These are phyloP conservation scores for Trinectes maculatus DNA, from an alignment of 2,113 vertebrate species.

Conservation along the genomic window DNA sequence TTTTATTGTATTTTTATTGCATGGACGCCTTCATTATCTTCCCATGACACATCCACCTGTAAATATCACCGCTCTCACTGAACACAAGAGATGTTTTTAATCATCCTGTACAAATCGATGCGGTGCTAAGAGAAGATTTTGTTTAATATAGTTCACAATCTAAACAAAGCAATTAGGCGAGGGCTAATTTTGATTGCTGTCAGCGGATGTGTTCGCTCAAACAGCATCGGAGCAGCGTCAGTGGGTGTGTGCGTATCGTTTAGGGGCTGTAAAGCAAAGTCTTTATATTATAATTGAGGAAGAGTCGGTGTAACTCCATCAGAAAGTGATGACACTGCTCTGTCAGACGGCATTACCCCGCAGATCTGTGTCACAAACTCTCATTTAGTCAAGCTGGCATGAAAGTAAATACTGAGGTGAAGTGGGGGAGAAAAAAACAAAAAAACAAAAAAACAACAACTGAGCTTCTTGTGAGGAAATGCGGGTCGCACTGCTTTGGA, in stretches of 20 bases:
- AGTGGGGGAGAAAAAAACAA: background rate
- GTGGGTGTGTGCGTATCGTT: conserved; percentile 7
- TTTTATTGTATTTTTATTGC: conserved; percentile 63
- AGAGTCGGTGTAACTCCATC: conserved; percentile 42
- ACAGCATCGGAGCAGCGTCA: background rate
- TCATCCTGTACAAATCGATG: conserved; percentile 55
- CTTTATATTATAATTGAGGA: conserved; percentile 50
- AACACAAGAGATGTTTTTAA: conserved; percentile 52
- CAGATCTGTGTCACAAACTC: conserved; percentile 51
- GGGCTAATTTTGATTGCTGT: conserved; percentile 25
- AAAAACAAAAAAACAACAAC: background rate
- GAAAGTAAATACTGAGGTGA: conserved; percentile 46
- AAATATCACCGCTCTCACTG: conserved; percentile 14
- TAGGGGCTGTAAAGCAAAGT: background rate
- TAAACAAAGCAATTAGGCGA: conserved; percentile 43
- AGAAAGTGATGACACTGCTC: conserved; percentile 52
- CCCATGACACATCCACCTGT: conserved; percentile 32
- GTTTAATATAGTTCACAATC: conserved; percentile 34
- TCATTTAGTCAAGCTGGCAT: conserved; percentile 64
- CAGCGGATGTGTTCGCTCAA: conserved; percentile 20
- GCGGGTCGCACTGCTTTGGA: conserved; percentile 56
- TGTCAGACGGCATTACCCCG: conserved; percentile 52
- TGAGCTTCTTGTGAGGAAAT: conserved; percentile 69
- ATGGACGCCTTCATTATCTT: conserved; percentile 50
- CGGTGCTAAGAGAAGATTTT: conserved; percentile 14